phyloP scores from a whole-genome alignment of 2,113 vertebrate species.

The Tylochromis polylepis region DNA sequence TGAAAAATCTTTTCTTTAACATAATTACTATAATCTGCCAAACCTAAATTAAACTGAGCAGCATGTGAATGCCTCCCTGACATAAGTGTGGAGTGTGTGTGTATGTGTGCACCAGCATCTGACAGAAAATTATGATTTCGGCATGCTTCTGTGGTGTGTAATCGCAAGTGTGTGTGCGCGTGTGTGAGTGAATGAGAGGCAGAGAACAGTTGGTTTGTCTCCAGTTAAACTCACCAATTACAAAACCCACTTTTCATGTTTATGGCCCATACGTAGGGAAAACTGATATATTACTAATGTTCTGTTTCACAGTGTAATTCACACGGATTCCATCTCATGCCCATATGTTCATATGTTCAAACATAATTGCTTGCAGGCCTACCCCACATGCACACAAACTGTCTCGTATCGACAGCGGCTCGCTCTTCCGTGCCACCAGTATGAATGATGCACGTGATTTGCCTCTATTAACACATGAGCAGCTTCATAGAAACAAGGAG shows the following conservation, averaged over 20 bases:
- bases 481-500: constrained; percentile 17
- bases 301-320: constrained; percentile 4
- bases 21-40: constrained; percentile 55
- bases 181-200: not conserved
- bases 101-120: not conserved
- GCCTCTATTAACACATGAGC: constrained; percentile 8
- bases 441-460: constrained; percentile 1
- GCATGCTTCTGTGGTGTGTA: constrained; percentile 20
- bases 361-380: not conserved
- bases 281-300: constrained; percentile 38
- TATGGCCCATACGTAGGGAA: constrained; percentile 6
- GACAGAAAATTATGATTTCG: constrained; percentile 22
- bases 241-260: constrained; percentile 36
- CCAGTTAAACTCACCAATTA: constrained; percentile 49
- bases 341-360: not conserved
- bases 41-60: constrained; percentile 39
- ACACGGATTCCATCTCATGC: not conserved
- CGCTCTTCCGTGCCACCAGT: not conserved
- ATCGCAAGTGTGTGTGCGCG: not conserved
- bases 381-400: not conserved
- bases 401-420: not conserved
- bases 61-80: constrained; percentile 28
- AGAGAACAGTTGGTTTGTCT: constrained; percentile 6
- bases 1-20: constrained; percentile 42
- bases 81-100: constrained; percentile 1